Conservation (phyloP, 2,888 invertebrate genomes). For the Microctonus hyperodae region DNA sequence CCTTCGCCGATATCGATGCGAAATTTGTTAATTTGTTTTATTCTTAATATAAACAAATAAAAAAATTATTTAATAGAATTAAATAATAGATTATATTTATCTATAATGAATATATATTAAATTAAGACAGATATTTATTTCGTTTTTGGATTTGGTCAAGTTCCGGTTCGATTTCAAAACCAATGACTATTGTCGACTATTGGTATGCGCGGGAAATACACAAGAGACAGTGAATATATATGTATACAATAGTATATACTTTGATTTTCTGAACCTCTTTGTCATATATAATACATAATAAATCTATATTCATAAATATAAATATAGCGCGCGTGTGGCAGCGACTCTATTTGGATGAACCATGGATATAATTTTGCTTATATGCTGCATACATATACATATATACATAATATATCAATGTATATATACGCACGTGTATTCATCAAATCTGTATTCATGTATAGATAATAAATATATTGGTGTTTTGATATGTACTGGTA, state of each 20-base stretch:
- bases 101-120: too few relatives aligned
- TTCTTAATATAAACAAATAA: too few relatives aligned
- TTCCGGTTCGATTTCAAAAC: conserved; percentile 10
- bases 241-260: conserved; percentile 40
- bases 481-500: too few relatives aligned
- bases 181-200: conserved; percentile 10
- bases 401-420: conserved; percentile 2
- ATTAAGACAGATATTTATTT: conserved; percentile 4
- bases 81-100: too few relatives aligned
- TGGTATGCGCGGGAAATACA: conserved; percentile 26
- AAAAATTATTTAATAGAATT: too few relatives aligned
- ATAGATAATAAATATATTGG: conserved; percentile 24
- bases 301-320: too few relatives aligned
- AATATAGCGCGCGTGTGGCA: too few relatives aligned
- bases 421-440: conserved; percentile 22
- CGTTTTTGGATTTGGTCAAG: neutral
- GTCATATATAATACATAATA: conserved; percentile 45
- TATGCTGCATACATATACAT: too few relatives aligned
- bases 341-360: too few relatives aligned
- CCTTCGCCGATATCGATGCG: conserved; percentile 49
- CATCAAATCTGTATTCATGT: conserved; percentile 21
- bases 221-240: conserved; percentile 17
- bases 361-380: too few relatives aligned
- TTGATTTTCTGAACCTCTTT: conserved; percentile 46
- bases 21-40: conserved; percentile 44